Evolutionary conservation across 2,113 vertebrate genomes (phyloP).

Genomic region (Opisthocomus hoazin): DNA sequence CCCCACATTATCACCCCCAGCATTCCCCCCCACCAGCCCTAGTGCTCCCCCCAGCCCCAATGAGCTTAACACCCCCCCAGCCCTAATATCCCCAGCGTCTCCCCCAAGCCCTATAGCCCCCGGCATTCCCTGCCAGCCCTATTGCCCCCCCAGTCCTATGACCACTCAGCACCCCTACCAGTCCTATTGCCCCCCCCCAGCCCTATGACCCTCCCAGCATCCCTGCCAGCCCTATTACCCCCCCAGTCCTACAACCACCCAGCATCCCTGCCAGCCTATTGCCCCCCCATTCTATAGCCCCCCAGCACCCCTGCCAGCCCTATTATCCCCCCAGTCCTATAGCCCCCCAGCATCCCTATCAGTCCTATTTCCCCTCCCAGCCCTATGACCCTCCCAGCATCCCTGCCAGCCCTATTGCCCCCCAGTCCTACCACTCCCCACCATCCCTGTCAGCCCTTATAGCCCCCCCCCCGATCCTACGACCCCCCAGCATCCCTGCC

Average conservation of each 20-base stretch:
- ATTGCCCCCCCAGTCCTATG: fast-evolving
- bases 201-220: not conserved
- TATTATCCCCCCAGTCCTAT: not conserved
- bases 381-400: too few species aligned
- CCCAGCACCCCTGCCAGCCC: not conserved
- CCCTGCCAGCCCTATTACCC: not conserved
- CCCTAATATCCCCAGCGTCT: not conserved
- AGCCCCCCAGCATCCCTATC: not conserved
- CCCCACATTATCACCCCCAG: too few species aligned
- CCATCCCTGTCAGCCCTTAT: fast-evolving
- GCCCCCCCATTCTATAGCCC: not conserved
- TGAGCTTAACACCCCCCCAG: not conserved
- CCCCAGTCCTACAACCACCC: not conserved
- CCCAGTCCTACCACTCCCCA: too few species aligned
- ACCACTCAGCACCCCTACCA: too few species aligned
- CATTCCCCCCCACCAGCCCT: not conserved
- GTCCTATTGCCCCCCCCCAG: too few species aligned
- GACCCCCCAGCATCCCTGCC: too few species aligned
- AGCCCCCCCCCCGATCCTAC: not conserved
- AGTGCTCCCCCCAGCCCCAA: not conserved
- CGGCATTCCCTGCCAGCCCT: not conserved
- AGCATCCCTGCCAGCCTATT: not conserved
- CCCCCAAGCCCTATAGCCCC: too few species aligned
- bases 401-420: not conserved
- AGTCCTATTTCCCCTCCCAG: too few species aligned